phyloP scores from a whole-genome alignment of 2,888 invertebrate species.

The Amphipoea lucens region DNA sequence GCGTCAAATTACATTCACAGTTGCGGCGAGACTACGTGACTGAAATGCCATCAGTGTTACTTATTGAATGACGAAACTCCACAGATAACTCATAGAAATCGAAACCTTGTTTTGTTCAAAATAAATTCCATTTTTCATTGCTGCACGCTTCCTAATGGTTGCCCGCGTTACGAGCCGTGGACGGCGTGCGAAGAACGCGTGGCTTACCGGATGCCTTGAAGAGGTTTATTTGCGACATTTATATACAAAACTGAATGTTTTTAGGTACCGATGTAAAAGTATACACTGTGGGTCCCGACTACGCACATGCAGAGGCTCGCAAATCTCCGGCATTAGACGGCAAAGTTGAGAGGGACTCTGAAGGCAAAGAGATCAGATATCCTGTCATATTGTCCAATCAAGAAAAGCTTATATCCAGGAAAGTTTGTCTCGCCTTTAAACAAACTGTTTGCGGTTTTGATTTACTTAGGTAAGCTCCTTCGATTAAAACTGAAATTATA shows the following conservation, averaged over 20 bases:
- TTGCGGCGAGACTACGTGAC: constrained; percentile 37
- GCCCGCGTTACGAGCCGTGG: constrained; percentile 46
- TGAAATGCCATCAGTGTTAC: constrained; percentile 26
- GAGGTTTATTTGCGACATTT: constrained; percentile 28
- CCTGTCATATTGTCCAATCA: constrained; percentile 99
- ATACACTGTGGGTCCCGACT: constrained; percentile 99
- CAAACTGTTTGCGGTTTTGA: constrained; percentile 99
- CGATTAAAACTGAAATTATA: background rate
- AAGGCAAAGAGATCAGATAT: constrained; percentile 99
- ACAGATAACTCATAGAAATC: constrained; percentile 22
- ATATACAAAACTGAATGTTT: constrained; percentile 25
- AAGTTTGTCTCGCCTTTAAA: constrained; percentile 98
- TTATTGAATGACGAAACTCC: constrained; percentile 22
- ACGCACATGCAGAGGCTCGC: constrained; percentile 99
- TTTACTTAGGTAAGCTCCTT: constrained; percentile 92
- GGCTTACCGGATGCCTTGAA: constrained; percentile 44
- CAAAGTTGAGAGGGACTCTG: constrained; percentile 99
- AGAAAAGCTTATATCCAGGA: constrained; percentile 99
- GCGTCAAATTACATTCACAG: constrained; percentile 20
- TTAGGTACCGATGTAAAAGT: constrained; percentile 94
- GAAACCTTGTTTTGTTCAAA: background rate
- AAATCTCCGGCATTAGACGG: constrained; percentile 99
- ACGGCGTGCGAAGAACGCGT: constrained; percentile 51
- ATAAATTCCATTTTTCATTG: constrained; percentile 25
- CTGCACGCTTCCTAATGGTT: constrained; percentile 20